A percentile compares a stretch with the other conserved stretches of the same genome.
Evolutionary conservation across 2,113 vertebrate species (phyloP).

Genomic region (Orcinus orca): DNA sequence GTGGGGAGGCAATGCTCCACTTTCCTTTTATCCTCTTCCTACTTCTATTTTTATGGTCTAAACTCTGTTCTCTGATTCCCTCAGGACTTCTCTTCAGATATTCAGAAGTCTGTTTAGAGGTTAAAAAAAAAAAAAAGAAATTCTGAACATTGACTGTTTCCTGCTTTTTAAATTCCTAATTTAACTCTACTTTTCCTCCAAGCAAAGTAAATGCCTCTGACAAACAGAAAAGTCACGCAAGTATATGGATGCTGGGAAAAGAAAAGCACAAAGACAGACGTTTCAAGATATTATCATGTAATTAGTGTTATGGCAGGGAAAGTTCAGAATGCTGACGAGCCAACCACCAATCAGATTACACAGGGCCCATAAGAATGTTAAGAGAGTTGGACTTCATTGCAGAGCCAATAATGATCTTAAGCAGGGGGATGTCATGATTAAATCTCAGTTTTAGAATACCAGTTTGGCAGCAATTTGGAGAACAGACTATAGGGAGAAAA

Average conservation of each 20-base stretch:
- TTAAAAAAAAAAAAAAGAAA: neutral
- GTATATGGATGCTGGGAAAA: neutral
- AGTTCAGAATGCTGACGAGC: neutral
- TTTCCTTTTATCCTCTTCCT: constrained; percentile 23
- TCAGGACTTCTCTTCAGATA: constrained; percentile 36
- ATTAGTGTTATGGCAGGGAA: neutral
- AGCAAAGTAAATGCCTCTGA: constrained; percentile 32
- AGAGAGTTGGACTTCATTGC: neutral
- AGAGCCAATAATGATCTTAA: neutral
- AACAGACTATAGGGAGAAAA: neutral
- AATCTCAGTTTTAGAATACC: neutral
- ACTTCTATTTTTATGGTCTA: constrained; percentile 16
- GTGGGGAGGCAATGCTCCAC: neutral
- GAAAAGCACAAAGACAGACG: neutral
- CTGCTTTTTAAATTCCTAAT: constrained; percentile 33
- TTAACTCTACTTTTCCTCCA: constrained; percentile 31
- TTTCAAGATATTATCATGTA: neutral
- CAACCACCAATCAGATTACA: neutral
- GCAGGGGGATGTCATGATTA: neutral
- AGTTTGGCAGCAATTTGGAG: neutral
- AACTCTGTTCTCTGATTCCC: constrained; percentile 26
- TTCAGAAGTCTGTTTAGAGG: constrained; percentile 47
- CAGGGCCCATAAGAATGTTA: neutral
- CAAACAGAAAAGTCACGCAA: neutral
- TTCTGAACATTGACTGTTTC: neutral